A percentile compares a stretch with the other conserved stretches of the same genome.
These are phyloP conservation scores for Maccullochella peelii DNA, from an alignment of 2,113 vertebrate species.

Conservation along the genomic window DNA sequence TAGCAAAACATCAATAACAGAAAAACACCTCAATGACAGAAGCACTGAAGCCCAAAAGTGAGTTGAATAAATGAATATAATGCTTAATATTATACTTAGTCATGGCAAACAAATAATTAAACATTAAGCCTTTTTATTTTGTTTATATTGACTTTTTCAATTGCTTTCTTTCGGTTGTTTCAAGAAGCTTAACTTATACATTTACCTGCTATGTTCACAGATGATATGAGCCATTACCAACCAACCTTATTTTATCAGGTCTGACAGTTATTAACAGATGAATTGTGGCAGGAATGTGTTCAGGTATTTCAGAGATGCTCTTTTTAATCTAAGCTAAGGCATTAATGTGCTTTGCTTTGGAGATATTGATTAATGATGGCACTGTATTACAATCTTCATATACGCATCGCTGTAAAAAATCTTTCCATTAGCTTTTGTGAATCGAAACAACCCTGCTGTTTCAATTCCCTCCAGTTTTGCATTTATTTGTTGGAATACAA, in stretches of 20 bases:
- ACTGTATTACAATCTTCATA: background rate
- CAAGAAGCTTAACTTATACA: too few relatives aligned
- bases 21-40: constrained; percentile 32
- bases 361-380: background rate
- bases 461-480: too few relatives aligned
- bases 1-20: constrained; percentile 38
- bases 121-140: background rate
- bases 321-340: background rate
- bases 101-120: background rate
- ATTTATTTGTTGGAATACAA: background rate
- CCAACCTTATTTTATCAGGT: background rate
- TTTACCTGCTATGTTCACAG: background rate
- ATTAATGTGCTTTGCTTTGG: background rate
- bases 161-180: background rate
- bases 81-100: background rate
- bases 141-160: background rate
- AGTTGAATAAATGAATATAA: background rate
- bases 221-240: background rate
- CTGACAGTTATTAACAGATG: background rate
- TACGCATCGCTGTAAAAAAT: background rate
- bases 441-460: background rate
- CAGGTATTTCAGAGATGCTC: background rate
- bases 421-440: background rate
- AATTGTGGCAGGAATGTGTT: background rate
- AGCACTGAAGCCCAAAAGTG: background rate